Percentiles rank a stretch among this genome's conserved stretches.
phyloP scores from a whole-genome alignment of 2,888 invertebrate species.

The Himalopsyche japonica region DNA sequence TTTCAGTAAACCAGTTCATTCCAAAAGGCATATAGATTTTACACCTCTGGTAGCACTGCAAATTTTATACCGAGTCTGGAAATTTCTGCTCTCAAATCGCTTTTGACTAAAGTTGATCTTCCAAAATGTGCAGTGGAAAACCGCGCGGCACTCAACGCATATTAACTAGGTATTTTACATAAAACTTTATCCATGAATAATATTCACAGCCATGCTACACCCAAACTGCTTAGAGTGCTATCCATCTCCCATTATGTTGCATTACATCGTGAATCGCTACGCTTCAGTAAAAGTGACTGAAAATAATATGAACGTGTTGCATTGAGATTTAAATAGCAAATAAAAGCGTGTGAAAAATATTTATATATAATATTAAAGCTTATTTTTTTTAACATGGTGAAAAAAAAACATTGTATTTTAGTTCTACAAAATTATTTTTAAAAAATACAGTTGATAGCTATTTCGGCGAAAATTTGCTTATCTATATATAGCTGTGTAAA shows the following conservation, averaged over 20 bases:
- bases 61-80: neutral
- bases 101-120: neutral
- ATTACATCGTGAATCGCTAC: too few relatives aligned
- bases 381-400: too few relatives aligned
- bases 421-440: too few relatives aligned
- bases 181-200: neutral
- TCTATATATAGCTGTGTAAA: too few relatives aligned
- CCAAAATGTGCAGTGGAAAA: neutral
- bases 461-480: too few relatives aligned
- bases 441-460: too few relatives aligned
- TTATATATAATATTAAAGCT: too few relatives aligned
- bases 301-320: too few relatives aligned
- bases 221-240: neutral
- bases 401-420: too few relatives aligned
- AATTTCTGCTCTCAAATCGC: neutral
- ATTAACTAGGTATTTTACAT: neutral
- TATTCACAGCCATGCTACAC: neutral
- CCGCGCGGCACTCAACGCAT: neutral
- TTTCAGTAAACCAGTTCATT: neutral
- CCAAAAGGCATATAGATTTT: neutral
- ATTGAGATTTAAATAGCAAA: too few relatives aligned
- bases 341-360: too few relatives aligned
- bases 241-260: neutral
- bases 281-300: too few relatives aligned
- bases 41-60: neutral